Evolutionary conservation across 1,140 invertebrate species (phyloP), one percentile per base, ranked within the genome.

Genomic region (Carposina sasakii): DNA sequence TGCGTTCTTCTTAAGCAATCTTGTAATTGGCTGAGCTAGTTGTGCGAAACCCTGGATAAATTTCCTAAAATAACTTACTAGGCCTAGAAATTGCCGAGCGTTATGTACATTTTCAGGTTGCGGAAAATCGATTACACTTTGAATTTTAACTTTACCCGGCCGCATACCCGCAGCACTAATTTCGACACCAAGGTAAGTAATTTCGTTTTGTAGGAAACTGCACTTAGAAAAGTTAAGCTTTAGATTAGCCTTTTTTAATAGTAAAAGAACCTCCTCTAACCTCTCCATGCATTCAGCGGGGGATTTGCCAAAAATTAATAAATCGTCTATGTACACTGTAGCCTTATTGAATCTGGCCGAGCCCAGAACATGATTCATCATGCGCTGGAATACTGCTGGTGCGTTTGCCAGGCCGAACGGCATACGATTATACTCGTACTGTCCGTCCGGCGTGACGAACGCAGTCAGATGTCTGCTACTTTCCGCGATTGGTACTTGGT

Each of bases 371-470:
- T 37, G 48, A n/a, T 52, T 62, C 12, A 64, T 52, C 33, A 48
- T 49, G 20, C 51, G 30, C 33, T 63, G 58, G 36, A 70, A 68
- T 13, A 66, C 56, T 2, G 54, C 26, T 2, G 61, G 58, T 0
- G 60, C 60, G 49, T 63, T 71, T 10, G 50, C 56, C 2, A 70
- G 23, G 9, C 70, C 62, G 49, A 73, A 73, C 9, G 65, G 65
- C 8, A 63, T 64, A 49, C 2, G 51, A 0, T 21, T 31, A 17
- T 9, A 75, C 37, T 37, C 52, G 17, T 47, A 86, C 12, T 67
- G 60, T 4, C 71, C 74, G 33, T 67, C 52, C 15, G 36, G 36
- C 3, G 36, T 39, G 22, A 39, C 36, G 15, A 39, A 39, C 15
- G 36, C 36, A 20, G 36, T 39, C 17, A 39, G 15, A 39, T 39